A percentile compares a stretch with the other conserved stretches of the same genome.
Conservation (phyloP, 2,797 vertebrate genomes). For the Malurus leucopterus region DNA sequence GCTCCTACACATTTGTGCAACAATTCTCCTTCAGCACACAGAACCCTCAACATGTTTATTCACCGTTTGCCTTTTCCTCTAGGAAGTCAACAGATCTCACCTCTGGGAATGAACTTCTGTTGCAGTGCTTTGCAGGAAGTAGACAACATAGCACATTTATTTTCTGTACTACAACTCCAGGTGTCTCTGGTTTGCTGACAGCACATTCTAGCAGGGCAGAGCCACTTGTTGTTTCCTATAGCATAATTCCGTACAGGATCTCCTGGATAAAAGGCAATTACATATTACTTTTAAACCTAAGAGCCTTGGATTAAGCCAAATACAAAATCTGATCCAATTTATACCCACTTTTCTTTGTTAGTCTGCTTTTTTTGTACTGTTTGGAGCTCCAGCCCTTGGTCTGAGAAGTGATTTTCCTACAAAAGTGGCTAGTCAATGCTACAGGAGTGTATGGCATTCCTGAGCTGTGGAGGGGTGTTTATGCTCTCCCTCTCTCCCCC, state of each 20-base stretch:
- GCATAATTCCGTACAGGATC: neutral
- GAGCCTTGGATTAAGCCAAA: neutral
- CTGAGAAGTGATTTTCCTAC: neutral
- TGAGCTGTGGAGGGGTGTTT: neutral
- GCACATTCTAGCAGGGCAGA: neutral
- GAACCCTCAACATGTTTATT: neutral
- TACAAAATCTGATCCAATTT: neutral
- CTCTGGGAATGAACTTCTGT: neutral
- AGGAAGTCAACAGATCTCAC: neutral
- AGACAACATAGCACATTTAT: neutral
- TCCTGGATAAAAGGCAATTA: neutral
- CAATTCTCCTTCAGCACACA: neutral
- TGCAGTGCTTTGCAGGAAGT: neutral
- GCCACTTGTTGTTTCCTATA: neutral
- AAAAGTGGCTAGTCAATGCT: neutral
- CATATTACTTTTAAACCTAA: neutral
- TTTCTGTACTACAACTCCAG: neutral
- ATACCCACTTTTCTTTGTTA: neutral
- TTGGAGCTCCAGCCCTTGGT: neutral
- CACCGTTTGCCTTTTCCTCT: neutral
- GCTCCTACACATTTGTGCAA: neutral
- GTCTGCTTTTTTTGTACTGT: neutral
- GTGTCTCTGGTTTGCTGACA: neutral
- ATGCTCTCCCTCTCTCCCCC: rapidly evolving
- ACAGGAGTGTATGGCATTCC: rapidly evolving